phyloP scores from a whole-genome alignment of 2,888 invertebrate species.

The Mythimna vitellina region DNA sequence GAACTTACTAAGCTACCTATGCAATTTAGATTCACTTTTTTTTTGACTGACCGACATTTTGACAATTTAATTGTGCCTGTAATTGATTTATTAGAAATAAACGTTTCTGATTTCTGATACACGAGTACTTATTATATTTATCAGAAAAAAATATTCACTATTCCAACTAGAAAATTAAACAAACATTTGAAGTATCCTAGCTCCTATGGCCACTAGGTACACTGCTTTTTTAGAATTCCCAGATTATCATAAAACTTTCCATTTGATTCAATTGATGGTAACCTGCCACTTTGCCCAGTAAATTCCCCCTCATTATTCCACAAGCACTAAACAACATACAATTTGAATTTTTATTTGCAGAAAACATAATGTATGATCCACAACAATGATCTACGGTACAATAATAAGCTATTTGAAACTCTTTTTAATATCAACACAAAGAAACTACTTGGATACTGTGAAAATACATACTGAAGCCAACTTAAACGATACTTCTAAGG shows the following conservation, averaged over 20 bases:
- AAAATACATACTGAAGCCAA: constrained; percentile 58
- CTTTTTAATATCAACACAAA: constrained; percentile 64
- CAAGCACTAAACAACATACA: constrained; percentile 22
- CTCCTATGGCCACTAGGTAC: too few relatives aligned
- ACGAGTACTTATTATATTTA: neutral
- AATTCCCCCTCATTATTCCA: constrained; percentile 48
- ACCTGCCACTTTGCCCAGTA: constrained; percentile 35
- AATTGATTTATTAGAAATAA: too few relatives aligned
- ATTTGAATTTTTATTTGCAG: constrained; percentile 53
- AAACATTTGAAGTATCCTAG: neutral
- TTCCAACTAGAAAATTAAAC: neutral
- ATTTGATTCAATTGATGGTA: constrained; percentile 40
- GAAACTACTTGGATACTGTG: constrained; percentile 63
- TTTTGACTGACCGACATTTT: too few relatives aligned
- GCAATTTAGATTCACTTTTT: too few relatives aligned
- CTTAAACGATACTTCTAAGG: neutral
- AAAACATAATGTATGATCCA: constrained; percentile 37
- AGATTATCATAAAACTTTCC: constrained; percentile 42
- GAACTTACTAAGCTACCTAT: neutral
- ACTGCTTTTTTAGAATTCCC: constrained; percentile 20
- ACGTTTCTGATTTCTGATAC: too few relatives aligned
- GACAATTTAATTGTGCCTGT: too few relatives aligned
- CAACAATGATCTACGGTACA: constrained; percentile 51
- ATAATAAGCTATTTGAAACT: constrained; percentile 56
- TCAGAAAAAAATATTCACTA: neutral